Evolutionary conservation across 2,888 invertebrate genomes (phyloP), one percentile per base, ranked within the genome.

Genomic region (Aproaerema taeniolella): DNA sequence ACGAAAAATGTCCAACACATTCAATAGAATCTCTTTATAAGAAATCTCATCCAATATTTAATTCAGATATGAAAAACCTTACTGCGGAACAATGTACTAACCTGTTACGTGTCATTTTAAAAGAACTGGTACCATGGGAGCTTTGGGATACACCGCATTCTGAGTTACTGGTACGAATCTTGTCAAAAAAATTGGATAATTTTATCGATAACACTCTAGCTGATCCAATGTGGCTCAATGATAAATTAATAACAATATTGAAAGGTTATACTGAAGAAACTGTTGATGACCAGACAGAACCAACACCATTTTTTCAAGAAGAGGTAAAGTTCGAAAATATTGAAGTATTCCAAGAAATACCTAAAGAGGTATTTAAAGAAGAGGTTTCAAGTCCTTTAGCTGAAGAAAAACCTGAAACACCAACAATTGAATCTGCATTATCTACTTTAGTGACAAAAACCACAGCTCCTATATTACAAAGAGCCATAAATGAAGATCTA

Each of bases 81-180:
- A 71, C 88, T 0, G 78, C 88, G 5, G 89, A 91, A 34, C 89
- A 91, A 50, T 90, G 89, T 45, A 75, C 90, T 1, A 86, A 89
- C 52, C 82, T 89, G 42, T 63, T 91, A 14, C 82, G 91, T n/a
- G 76, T 88, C 7, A 64, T 91, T 8, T 62, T 92, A 8, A 88
- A 89, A 51, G 91, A 91, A 54, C 83, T 91, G 17, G 74, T 91
- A 1, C 90, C 90, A 1, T 91, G 91, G 89, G 92, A 92, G 55
- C 57, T 92, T 2, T 90, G 90, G 81, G 91, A 90, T 48, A 91
- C 91, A 0, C 85, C 91, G 8, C 91, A 91, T 32, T 91, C 90
- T 1, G 89, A 90, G 61, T 64, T 91, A 17, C 65, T 92, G 2
- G 80, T 91, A 2, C 85, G 91, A 26, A 88, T 92, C 45, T 52